Conservation (phyloP, 2,113 vertebrate genomes). For the Oenanthe oenanthe region DNA sequence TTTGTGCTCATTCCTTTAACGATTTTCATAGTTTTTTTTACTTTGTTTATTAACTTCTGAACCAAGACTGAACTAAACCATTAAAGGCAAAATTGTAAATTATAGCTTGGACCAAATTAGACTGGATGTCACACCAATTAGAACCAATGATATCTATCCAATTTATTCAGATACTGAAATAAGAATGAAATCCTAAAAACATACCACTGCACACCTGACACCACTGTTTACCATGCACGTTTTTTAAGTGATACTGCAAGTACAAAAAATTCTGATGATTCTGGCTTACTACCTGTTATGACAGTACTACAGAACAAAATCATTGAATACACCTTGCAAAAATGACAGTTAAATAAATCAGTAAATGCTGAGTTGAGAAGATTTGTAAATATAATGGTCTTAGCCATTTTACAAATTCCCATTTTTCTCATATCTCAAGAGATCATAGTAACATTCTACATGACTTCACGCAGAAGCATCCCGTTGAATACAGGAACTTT, state of each 20-base stretch:
- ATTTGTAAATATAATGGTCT: not conserved
- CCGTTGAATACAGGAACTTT: not conserved
- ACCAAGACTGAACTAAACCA: not conserved
- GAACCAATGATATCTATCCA: not conserved
- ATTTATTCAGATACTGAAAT: not conserved
- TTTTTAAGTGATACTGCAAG: not conserved
- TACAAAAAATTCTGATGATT: not conserved
- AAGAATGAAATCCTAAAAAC: not conserved
- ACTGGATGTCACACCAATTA: not conserved
- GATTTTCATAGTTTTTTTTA: not conserved
- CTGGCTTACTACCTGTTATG: not conserved
- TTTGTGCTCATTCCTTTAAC: not conserved
- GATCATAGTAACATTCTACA: not conserved
- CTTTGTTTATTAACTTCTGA: not conserved
- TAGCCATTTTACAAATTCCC: not conserved
- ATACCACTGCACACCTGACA: not conserved
- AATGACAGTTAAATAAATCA: not conserved
- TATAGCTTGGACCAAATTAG: not conserved
- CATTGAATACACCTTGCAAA: not conserved
- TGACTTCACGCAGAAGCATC: not conserved
- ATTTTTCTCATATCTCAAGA: not conserved
- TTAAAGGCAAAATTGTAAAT: not conserved
- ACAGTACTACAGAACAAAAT: not conserved
- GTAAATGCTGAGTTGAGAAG: not conserved
- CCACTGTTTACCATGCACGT: accelerated